Base-by-base conservation (phyloP, 1,140 invertebrate species). In the Bombus haemorrhoidalis region DNA sequence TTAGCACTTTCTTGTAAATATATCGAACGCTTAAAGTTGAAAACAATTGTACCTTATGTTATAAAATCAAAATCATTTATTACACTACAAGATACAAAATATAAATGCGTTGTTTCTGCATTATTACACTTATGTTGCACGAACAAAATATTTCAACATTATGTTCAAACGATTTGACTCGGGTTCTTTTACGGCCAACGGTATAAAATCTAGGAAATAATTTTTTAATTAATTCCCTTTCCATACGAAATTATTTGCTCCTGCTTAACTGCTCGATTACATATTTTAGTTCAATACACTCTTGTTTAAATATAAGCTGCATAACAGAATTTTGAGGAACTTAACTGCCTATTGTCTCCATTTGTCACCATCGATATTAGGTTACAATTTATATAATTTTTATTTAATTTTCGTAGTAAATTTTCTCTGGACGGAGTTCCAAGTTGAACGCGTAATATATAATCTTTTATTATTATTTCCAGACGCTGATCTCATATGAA, bases 41-140 rank as follows among this genome's bases (percentile, higher is more conserved):
- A 71, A 59, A 41, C 13, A 28, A 15, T 59, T 39, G 59, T 71
- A 84, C 66, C 39, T 22, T 78, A 53, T 62, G 59, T 34, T 34
- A 84, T 62, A 32, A 75, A 72, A 84, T 66, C 75, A 84, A 84
- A 84, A 53, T 75, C 82, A 62, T 84, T 53, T 5, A 6, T 18
- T 62, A 79, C 75, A 62, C 62, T 66, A n/a, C 75, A 77, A 43
- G 22, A 41, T 53, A 79, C 10, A 22, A 84, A 10, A 43, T 62
- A 59, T 10, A 71, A 22, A 25, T 47, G 53, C 28, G 41, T 8
- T 22, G 3, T 37, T 3, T 53, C n/a, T 32, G 39, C 10, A 41
- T 10, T n/a, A 43, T 59, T n/a, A n/a, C 12, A 3, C 71, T 47
- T 72, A 13, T 4, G 0, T 28, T 34, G 39, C 10, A 10, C 10